phyloP scores from a whole-genome alignment of 92 coral and sea anemone species.

The Siderastrea siderea region DNA sequence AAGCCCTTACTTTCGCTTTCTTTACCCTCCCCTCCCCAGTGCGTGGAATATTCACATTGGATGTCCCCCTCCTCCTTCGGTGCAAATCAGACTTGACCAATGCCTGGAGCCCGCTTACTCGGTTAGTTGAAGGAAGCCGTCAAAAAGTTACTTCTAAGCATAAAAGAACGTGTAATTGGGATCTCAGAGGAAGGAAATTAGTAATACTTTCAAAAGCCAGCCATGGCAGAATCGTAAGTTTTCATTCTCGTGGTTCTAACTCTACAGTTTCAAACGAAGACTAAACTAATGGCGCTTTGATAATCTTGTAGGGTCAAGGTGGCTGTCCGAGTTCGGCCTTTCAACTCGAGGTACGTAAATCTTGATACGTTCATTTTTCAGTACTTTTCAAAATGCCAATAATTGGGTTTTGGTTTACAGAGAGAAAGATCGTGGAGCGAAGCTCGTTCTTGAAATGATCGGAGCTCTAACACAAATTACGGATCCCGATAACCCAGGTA shows the following conservation, averaged over 20 bases:
- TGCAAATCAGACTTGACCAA: slow-evolving; percentile 1
- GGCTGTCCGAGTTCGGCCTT: slow-evolving; percentile 99
- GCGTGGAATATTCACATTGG: no score
- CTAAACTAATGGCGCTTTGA: slow-evolving; percentile 42
- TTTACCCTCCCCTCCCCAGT: slow-evolving; percentile 20
- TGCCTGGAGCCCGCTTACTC: neutral
- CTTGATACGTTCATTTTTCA: neutral
- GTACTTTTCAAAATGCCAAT: neutral
- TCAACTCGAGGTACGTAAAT: slow-evolving; percentile 89
- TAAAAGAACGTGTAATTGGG: neutral
- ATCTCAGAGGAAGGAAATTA: neutral
- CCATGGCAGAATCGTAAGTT: slow-evolving; percentile 95
- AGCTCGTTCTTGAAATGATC: slow-evolving; percentile 88
- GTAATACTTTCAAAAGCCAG: slow-evolving; percentile 16
- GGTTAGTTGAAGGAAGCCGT: neutral
- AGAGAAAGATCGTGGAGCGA: slow-evolving; percentile 94
- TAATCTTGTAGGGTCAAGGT: slow-evolving; percentile 92
- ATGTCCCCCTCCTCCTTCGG: slow-evolving; percentile 1
- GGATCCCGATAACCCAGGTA: slow-evolving; percentile 94
- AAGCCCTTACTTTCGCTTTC: neutral
- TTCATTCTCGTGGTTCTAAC: neutral
- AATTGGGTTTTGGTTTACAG: slow-evolving; percentile 41
- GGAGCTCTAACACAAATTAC: slow-evolving; percentile 92
- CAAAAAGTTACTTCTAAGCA: neutral
- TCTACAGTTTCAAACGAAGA: neutral